Evolutionary conservation across 1,140 invertebrate genomes (phyloP).

Genomic region (Drosophila repletoides): DNA sequence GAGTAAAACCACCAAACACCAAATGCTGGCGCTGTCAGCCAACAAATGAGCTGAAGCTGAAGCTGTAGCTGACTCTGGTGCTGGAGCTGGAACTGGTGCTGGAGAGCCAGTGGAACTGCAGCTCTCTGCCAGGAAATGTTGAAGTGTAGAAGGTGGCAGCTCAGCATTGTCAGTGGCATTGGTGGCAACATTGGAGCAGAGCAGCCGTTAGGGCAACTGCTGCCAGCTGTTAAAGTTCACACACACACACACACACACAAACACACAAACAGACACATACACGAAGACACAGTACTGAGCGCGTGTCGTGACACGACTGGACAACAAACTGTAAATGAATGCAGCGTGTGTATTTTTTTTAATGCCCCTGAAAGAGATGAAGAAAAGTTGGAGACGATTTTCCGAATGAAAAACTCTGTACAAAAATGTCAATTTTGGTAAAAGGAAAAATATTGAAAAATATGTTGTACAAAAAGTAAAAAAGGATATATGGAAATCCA

Average conservation of each 20-base stretch:
- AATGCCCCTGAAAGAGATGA: too few relatives aligned
- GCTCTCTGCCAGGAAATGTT: background rate
- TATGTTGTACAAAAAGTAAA: too few relatives aligned
- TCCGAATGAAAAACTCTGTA: too few relatives aligned
- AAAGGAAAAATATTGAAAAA: too few relatives aligned
- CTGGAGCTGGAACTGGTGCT: too few relatives aligned
- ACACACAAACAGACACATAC: slow-evolving; percentile 3
- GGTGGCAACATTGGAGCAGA: slow-evolving; percentile 33
- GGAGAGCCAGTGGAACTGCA: background rate
- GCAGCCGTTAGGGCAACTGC: slow-evolving; percentile 29
- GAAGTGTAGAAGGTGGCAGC: slow-evolving; percentile 1
- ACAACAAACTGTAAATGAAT: too few relatives aligned
- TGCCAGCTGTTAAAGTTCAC: slow-evolving; percentile 68
- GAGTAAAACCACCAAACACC: slow-evolving; percentile 72
- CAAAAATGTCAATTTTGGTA: too few relatives aligned
- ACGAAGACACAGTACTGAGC: slow-evolving; percentile 4
- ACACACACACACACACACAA: slow-evolving; percentile 28
- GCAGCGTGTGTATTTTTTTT: too few relatives aligned
- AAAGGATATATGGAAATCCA: too few relatives aligned
- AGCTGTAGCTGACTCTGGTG: too few relatives aligned
- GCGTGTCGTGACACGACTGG: too few relatives aligned
- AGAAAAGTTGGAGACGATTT: too few relatives aligned
- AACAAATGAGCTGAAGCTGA: slow-evolving; percentile 18
- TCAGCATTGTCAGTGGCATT: slow-evolving; percentile 34
- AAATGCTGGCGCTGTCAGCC: slow-evolving; percentile 69